Conservation (phyloP, 2,113 vertebrate species). For the Thomomys bottae region DNA sequence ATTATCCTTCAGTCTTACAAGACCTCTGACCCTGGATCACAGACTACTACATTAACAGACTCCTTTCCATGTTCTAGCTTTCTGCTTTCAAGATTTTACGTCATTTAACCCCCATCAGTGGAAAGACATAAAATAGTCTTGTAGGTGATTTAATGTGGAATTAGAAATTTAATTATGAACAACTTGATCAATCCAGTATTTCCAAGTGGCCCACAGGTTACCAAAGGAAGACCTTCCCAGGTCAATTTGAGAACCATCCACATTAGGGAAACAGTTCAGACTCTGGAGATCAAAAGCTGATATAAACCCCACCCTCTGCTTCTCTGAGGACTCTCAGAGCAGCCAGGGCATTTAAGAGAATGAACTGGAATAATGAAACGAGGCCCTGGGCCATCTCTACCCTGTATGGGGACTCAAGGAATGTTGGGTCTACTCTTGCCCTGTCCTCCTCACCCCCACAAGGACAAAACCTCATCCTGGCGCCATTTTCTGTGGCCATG, state of each 20-base stretch:
- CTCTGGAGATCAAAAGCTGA: neutral
- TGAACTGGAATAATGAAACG: neutral
- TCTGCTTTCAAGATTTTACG: neutral
- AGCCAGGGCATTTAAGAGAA: neutral
- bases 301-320: neutral
- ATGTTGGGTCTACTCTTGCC: neutral
- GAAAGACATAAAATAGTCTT: neutral
- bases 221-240: neutral
- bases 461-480: neutral
- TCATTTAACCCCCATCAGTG: neutral
- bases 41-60: neutral
- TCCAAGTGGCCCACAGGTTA: neutral
- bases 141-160: neutral
- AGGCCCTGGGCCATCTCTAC: neutral
- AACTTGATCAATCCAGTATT: neutral
- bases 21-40: neutral
- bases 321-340: neutral
- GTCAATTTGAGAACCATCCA: neutral
- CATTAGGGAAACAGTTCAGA: neutral
- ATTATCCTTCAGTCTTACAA: neutral
- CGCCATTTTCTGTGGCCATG: neutral
- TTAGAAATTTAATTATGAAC: neutral
- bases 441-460: neutral
- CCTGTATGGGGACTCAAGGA: too few species aligned
- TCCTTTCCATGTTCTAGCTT: neutral